Percentiles rank a stretch among this genome's conserved stretches.
Conservation (phyloP, 2,888 invertebrate genomes). For the Ariolimax columbianus region DNA sequence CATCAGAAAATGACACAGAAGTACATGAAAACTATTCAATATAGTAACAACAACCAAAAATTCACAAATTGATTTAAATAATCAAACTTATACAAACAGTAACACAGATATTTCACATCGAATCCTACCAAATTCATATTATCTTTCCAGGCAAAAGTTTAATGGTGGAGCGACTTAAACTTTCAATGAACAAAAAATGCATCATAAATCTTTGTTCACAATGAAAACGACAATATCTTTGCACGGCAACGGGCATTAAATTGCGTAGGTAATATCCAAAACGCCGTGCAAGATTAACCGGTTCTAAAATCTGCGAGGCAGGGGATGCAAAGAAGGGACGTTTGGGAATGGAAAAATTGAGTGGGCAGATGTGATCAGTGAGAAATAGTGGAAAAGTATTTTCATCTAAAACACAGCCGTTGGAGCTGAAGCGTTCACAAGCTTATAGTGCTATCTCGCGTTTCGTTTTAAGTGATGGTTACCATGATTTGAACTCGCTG, state of each 20-base stretch:
- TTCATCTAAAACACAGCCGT: too few species aligned
- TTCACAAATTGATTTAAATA: neutral
- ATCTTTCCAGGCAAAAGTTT: neutral
- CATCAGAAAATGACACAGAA: too few species aligned
- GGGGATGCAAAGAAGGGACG: neutral
- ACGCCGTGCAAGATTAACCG: neutral
- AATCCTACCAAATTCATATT: neutral
- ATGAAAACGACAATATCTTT: neutral
- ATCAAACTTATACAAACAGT: neutral
- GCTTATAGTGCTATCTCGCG: too few species aligned
- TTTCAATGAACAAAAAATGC: neutral
- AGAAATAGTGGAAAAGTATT: too few species aligned
- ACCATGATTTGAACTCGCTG: too few species aligned
- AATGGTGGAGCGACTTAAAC: neutral
- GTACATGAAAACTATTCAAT: too few species aligned
- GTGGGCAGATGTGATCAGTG: neutral
- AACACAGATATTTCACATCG: neutral
- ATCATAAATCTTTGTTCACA: constrained; percentile 1
- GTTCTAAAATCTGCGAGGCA: neutral
- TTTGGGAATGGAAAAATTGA: neutral
- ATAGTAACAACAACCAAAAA: too few species aligned
- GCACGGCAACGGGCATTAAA: neutral
- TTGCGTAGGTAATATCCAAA: neutral
- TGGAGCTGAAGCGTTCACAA: too few species aligned
- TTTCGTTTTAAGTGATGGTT: too few species aligned